Base-by-base conservation (phyloP, 2,888 invertebrate species). In the Acleris sparsana region DNA sequence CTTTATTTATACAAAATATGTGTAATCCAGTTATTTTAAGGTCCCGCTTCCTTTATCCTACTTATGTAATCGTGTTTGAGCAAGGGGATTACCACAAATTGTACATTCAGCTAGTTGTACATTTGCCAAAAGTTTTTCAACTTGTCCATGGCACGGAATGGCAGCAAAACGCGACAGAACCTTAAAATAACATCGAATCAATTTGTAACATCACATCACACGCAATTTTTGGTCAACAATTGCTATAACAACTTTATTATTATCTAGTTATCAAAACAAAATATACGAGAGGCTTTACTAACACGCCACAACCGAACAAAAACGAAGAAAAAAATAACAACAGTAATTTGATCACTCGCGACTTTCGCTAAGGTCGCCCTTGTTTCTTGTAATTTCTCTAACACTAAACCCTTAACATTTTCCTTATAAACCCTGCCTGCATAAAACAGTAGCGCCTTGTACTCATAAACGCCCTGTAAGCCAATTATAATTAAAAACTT, bases 181-280 rank as follows among this genome's bases (percentile, higher is more conserved):
- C 55, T 51, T 29, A 65, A 56, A 33, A 55, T 51, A 49, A 39
- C 49, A 9, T 49, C 43, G 43, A 64, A 18, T 53, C 33, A 13
- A 18, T 61, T 20, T 57, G 63, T 56, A 56, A 56, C 44, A 61
- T 66, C 48, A 39, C 25, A 48, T 48, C 48, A 59, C 52, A 66
- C 52, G 56, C 61, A 56, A 57, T 61, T 62, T 66, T 66, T 62
- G 61, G 61, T 62, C 61, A 62, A 57, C 62, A 62, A 65, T 60
- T 65, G 51, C 51, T 56, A 56, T 62, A 62, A 66, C 62, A 62
- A 66, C 46, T 61, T 61, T 62, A 39, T 53, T 52, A 65, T 46
- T 65, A 56, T 20, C 61, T 61, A 56, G 20, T 20, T 56, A 53
- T 17, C 55, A 65, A 61, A 65, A 60, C 51, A 61, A 61, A 65